Percentiles rank a stretch among this genome's conserved stretches.
Evolutionary conservation across 2,888 invertebrate species (phyloP).

Genomic region (Caenorhabditis imperialis): DNA sequence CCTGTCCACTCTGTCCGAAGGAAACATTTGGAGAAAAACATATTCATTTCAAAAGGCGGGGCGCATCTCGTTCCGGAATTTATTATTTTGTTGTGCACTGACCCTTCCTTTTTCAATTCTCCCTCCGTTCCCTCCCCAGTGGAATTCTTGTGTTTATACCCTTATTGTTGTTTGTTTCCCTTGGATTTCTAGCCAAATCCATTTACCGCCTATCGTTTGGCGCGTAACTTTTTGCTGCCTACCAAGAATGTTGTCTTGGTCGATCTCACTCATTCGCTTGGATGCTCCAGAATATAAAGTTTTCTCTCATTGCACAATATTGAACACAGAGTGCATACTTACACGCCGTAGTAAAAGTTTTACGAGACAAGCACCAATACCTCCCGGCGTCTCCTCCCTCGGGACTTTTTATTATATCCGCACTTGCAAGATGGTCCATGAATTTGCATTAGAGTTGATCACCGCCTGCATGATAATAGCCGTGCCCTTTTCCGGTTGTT

Average conservation of each 20-base stretch:
- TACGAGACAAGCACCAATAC: conserved; percentile 36
- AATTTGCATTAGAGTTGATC: too few species aligned
- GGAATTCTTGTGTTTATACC: conserved; percentile 2
- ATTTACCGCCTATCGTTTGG: neutral
- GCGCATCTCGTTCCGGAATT: conserved; percentile 41
- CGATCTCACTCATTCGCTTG: conserved; percentile 37
- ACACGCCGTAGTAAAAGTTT: conserved; percentile 48
- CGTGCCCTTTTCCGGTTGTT: too few species aligned
- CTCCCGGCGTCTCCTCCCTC: conserved; percentile 10
- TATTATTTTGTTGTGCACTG: conserved; percentile 45
- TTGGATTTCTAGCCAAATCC: neutral
- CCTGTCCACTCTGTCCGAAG: conserved; percentile 32
- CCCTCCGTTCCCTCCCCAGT: neutral
- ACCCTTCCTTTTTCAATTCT: conserved; percentile 7
- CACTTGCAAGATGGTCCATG: conserved; percentile 8
- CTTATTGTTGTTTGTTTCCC: neutral
- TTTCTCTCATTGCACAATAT: conserved; percentile 47
- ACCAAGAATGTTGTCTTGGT: too few species aligned
- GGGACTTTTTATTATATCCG: conserved; percentile 47
- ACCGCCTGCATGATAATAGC: too few species aligned
- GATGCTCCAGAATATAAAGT: conserved; percentile 34
- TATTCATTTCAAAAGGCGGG: conserved; percentile 36
- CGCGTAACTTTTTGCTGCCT: too few species aligned
- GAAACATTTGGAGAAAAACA: conserved; percentile 44
- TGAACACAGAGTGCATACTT: conserved; percentile 41